Base-by-base conservation (phyloP, 2,113 vertebrate genomes). In the Hepsetus odoe region DNA sequence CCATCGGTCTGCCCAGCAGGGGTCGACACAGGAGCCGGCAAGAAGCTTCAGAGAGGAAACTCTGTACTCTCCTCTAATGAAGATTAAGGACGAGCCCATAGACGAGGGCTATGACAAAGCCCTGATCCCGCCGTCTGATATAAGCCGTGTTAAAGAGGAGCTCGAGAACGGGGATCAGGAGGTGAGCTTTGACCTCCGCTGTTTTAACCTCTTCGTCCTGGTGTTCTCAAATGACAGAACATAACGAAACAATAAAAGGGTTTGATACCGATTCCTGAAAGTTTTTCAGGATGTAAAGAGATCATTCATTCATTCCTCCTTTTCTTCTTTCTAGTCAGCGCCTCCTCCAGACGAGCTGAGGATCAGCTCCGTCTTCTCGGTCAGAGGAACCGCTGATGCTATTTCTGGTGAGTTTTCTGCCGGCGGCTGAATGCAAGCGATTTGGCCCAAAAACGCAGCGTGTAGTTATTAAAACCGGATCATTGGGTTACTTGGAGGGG, bases 301-400 rank as follows among this genome's bases (percentile, higher is more conserved):
- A 9, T 38, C 35, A 38, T 38, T 4, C 35, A 5, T 38, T 9
- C 9, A 38, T 38, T 9, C 35, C 35, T 9, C 35, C 35, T 38
- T 49, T 14, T 14, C 2, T 44, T 49, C 1, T 2, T 64, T 69
- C 77, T 65, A 88, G 95, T 91, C 92, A 89, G 79, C 92, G 91
- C 86, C 38, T 93, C 90, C 90, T 90, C 95, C 93, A 92, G 97
- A 98, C 74, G 96, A 98, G 89, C 91, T 99, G 88, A 95, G 95
- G 88, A 99, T 99, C 90, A 98, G 97, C 88, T 97, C 97, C 1
- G 97, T 99, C 35, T 98, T 95, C 92, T 99, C 97, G 85, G 96
- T 99, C 82, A 94, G 96, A 90, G 89, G 73, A 11, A 90, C 78
- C 68, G 88, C 85, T 75, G 76, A 75, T 5, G 26, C 88, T 4